Base-by-base conservation (phyloP, 2,113 vertebrate species). In the Gopherus flavomarginatus region DNA sequence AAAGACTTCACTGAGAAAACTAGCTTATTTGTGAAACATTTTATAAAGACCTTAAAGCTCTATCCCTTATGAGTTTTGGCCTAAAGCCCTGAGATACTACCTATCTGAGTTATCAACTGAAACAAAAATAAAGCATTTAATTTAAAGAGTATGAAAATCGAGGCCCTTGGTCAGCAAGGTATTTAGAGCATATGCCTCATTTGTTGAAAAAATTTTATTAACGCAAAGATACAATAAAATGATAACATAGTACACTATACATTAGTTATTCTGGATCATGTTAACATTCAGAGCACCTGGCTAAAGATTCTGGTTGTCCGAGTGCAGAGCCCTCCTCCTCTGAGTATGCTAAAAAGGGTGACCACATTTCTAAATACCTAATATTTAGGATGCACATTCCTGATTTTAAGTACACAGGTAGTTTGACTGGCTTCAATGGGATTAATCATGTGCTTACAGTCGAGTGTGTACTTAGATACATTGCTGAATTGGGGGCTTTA, bases 1-100 rank as follows among this genome's bases (percentile, higher is more conserved):
- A 29, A 87, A 17, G 81, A 47, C 92, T 91, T 56, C 81, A 93
- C 19, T 94, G n/a, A 78, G 75, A 94, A 94, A 93, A n/a, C 56
- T 88, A 78, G 21, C 42, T 6, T 11, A 16, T 65, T 86, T 87
- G 16, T 50, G 92, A 94, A 86, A n/a, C 11, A 26, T 54, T 93
- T 59, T 50, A 54, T 79, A 83, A 95, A 89, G 77, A 94, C 22
- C 81, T 1, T 57, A 93, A 89, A 47, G n/a, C 29, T 92, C 85
- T 54, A 81, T 24, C 82, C 8, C 62, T 50, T 26, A 86, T 8
- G 17, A 80, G 78, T 81, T 93, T 92, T 85, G 27, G n/a, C 83
- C 83, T 93, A 10, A 11, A 69, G 92, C 24, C 16, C 38, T 79
- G 49, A 50, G 19, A 85, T 44, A 29, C 12, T 31, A 69, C 10